These are phyloP conservation scores for Balearica regulorum DNA, from an alignment of 2,797 vertebrate species.

Conservation along the genomic window DNA sequence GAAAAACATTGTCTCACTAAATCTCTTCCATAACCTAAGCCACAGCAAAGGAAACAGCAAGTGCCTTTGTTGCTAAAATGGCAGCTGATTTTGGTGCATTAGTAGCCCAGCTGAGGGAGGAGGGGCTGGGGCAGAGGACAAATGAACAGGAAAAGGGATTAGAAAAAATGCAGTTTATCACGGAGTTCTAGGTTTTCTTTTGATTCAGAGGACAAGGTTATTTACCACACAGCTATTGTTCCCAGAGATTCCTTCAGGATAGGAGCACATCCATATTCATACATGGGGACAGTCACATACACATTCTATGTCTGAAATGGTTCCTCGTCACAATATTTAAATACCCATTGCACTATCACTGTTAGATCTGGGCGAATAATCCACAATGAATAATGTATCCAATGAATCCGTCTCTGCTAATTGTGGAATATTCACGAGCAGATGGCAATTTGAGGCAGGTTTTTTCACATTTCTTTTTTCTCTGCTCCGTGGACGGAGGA, in stretches of 20 bases:
- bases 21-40: neutral
- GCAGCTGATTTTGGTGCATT: neutral
- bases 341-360: neutral
- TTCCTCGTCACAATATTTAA: neutral
- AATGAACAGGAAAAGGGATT: neutral
- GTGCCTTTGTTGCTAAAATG: neutral
- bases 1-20: neutral
- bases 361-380: slow-evolving; percentile 37
- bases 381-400: slow-evolving; percentile 60
- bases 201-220: neutral
- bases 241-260: slow-evolving; percentile 9
- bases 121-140: neutral
- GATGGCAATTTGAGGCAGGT: slow-evolving; percentile 47
- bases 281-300: neutral
- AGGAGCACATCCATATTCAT: neutral
- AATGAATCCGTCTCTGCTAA: slow-evolving; percentile 14
- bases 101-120: neutral
- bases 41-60: neutral
- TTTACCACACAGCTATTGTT: neutral
- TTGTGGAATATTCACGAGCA: slow-evolving; percentile 59
- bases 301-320: neutral
- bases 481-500: neutral
- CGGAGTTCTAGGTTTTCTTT: neutral
- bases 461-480: slow-evolving; percentile 39
- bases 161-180: neutral